Evolutionary conservation across 2,888 invertebrate species (phyloP).

Genomic region (Drosophila pseudotakahashii): DNA sequence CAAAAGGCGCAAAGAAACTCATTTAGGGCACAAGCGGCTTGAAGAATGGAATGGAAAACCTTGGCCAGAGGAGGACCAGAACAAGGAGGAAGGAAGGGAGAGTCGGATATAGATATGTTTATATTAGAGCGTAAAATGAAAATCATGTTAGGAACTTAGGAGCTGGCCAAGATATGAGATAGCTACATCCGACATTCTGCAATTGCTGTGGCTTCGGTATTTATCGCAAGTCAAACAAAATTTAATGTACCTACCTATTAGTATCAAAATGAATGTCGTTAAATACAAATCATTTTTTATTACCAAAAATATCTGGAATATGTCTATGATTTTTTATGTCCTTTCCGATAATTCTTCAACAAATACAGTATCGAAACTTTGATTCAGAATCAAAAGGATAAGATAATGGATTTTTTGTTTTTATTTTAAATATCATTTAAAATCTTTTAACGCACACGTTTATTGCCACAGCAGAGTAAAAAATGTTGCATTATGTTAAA

Average conservation of each 20-base stretch:
- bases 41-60: slow-evolving; percentile 61
- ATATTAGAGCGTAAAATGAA: slow-evolving; percentile 53
- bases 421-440: not conserved
- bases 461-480: not conserved
- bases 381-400: not conserved
- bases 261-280: slow-evolving; percentile 28
- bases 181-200: not conserved
- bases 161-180: slow-evolving; percentile 9
- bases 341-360: not conserved
- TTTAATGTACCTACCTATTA: slow-evolving; percentile 5
- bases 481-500: slow-evolving; percentile 35
- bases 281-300: not conserved
- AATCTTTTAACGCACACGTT: not conserved
- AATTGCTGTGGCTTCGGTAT: not conserved
- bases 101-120: slow-evolving; percentile 44
- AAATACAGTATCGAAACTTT: not conserved
- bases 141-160: slow-evolving; percentile 33
- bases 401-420: not conserved
- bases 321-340: not conserved
- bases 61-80: slow-evolving; percentile 41
- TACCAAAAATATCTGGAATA: not conserved
- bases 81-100: slow-evolving; percentile 10
- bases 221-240: slow-evolving; percentile 1
- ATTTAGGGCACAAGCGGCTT: slow-evolving; percentile 66
- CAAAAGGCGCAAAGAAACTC: slow-evolving; percentile 66